Evolutionary conservation across 2,113 vertebrate species (phyloP), one percentile per base, ranked within the genome.

Genomic region (Melanerpes formicivorus): DNA sequence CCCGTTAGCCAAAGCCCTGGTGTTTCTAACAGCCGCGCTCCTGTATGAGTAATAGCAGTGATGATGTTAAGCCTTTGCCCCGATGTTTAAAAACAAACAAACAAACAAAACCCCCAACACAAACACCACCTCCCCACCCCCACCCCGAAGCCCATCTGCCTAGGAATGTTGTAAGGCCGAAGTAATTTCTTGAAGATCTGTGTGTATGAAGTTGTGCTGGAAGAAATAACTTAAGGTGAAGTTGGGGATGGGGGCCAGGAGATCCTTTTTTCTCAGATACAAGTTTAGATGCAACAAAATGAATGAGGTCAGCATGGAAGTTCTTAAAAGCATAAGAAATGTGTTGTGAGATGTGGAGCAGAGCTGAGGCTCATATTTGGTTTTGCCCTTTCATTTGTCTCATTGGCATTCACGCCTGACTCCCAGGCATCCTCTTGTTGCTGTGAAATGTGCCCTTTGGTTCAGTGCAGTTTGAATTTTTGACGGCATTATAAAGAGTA

Each of bases 371-470:
- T 96, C 83, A n/a, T 85, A 88, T 48, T 90, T 93, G 82, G 71
- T 80, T 95, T 92, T 95, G 93, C 92, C 92, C 90, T 96, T 97
- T 95, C 80, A 86, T 89, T 93, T 95, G 94, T 95, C 92, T 95
- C 93, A 92, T 93, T 95, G 97, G 95, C 95, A 94, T 96, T 96
- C 92, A 94, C 86, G 86, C 84, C 93, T 93, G 95, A 94, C 86
- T 95, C 90, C 69, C 94, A 87, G 96, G 90, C 94, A 95, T 93
- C 95, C 74, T 96, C 75, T 86, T 66, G 65, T 90, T 93, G 95
- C 95, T 93, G 90, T 83, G 95, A 95, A 94, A 93, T 96, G 93
- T 95, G 84, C 94, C 93, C 85, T 62, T 93, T 93, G 84, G 90
- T 94, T 96, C 95, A 92, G 21, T 90, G 86, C 86, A 90, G 81